Percentiles rank a stretch among this genome's conserved stretches.
Evolutionary conservation across 2,888 invertebrate species (phyloP).

Genomic region (Yponomeuta plumbellus): DNA sequence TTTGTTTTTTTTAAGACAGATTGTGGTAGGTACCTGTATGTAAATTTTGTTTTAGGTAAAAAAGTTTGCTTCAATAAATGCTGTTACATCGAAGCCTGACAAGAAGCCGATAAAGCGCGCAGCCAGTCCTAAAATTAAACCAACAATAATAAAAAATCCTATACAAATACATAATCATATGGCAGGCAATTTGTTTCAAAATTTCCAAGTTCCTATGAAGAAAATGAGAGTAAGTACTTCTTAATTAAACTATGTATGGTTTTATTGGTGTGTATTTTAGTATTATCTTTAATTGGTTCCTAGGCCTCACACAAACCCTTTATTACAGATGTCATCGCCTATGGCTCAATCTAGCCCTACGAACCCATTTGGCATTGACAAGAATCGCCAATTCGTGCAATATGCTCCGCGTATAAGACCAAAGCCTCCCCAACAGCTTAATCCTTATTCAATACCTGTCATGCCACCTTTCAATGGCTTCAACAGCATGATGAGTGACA

Average conservation of each 20-base stretch:
- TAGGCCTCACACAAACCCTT: too few relatives aligned
- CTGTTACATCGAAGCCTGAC: slow-evolving; percentile 39
- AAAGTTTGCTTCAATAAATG: slow-evolving; percentile 62
- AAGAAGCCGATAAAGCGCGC: slow-evolving; percentile 54
- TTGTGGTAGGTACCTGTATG: neutral
- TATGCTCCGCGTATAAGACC: neutral
- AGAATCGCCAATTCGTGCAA: neutral
- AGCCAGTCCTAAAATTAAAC: slow-evolving; percentile 50
- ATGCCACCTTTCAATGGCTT: slow-evolving; percentile 46
- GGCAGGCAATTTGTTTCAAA: slow-evolving; percentile 18
- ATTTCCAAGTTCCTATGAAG: slow-evolving; percentile 31
- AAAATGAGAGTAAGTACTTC: slow-evolving; percentile 50
- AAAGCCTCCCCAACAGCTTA: neutral
- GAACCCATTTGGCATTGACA: neutral
- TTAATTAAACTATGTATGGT: too few relatives aligned
- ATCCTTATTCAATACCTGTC: neutral
- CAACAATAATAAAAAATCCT: slow-evolving; percentile 44
- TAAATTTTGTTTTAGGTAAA: slow-evolving; percentile 43
- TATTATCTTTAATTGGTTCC: too few relatives aligned
- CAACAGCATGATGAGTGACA: slow-evolving; percentile 42
- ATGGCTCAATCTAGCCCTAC: neutral
- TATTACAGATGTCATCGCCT: neutral
- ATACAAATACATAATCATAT: slow-evolving; percentile 34
- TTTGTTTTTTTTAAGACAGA: too few relatives aligned
- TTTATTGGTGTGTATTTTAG: too few relatives aligned